Base-by-base conservation (phyloP, 2,113 vertebrate species). In the Ameiurus melas region DNA sequence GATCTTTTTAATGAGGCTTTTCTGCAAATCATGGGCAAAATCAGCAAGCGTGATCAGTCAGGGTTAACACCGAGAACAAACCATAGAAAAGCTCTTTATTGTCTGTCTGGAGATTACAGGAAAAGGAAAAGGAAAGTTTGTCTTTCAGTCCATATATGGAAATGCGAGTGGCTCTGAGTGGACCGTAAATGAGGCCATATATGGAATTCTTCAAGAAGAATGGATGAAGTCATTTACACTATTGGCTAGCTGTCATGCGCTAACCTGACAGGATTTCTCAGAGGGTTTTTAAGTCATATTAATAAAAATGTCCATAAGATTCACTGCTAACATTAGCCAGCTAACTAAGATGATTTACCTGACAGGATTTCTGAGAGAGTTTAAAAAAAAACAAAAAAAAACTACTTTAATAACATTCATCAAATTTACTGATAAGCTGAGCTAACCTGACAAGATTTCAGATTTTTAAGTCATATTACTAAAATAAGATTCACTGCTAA, bases 1-100 rank as follows among this genome's bases (percentile, higher is more conserved):
- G 43, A 62, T 25, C 80, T 39, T 83, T 83, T 62, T 83, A 82
- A 83, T 83, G 80, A 62, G 33, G 5, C 16, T 60, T 60, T 62
- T 62, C 5, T 83, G 12, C 20, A 62, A 62, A 62, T 62, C 13
- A 22, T 43, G 16, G 33, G 62, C 57, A 1, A 62, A 62, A 36
- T 43, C 55, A 39, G 47, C 19, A 58, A 58, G 55, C 10, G 47
- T 39, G 80, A 83, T 33, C 33, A 60, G 5, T 62, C 36, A 43
- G 33, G 2, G 33, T 60, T 39, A 43, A 62, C 57, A 83, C 20
- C 1, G n/a, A 58, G 53, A 81, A 81, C 53, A 20, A 81, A 57
- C 30, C 8, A 1, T 1, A 33, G 51, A 58, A 81, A 55, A 55
- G 16, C 77, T 14, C 13, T n/a, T 57, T 80, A 57, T 19, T 80